Evolutionary conservation across 2,113 vertebrate species (phyloP).

Genomic region (Chamaea fasciata): DNA sequence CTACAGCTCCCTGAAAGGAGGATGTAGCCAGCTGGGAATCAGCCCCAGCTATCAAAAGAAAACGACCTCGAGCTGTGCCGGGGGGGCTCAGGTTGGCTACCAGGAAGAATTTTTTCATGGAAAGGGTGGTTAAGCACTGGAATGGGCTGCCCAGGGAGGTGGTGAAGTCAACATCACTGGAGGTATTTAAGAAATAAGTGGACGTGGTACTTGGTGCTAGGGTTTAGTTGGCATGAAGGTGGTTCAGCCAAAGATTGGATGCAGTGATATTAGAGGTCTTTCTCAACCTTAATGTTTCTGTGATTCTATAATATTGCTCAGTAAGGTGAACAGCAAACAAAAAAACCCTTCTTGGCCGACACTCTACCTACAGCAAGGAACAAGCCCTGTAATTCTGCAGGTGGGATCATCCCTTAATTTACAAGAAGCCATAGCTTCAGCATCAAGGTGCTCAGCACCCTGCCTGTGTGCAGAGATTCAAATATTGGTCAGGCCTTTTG

Average conservation of each 20-base stretch:
- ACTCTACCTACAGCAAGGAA: not conserved
- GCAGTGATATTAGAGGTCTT: not conserved
- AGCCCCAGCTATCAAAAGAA: not conserved
- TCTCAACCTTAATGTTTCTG: not conserved
- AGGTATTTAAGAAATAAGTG: not conserved
- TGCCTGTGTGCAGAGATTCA: not conserved
- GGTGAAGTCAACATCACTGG: not conserved
- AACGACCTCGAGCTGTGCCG: not conserved
- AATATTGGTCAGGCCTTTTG: not conserved
- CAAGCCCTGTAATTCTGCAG: not conserved
- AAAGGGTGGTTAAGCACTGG: not conserved
- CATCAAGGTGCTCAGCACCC: not conserved
- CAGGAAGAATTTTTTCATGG: not conserved
- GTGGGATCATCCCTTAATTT: not conserved
- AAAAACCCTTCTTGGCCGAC: not conserved
- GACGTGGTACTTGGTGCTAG: rapidly evolving
- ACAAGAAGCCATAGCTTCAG: not conserved
- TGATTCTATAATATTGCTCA: not conserved
- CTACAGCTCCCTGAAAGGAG: not conserved
- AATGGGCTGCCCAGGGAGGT: not conserved
- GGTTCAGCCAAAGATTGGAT: not conserved
- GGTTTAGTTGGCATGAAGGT: not conserved
- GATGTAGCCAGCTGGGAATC: not conserved
- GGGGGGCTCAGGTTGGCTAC: not conserved
- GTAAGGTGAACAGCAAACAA: not conserved